Percentiles rank a stretch among this genome's conserved stretches.
phyloP scores from a whole-genome alignment of 2,888 invertebrate species.

The Eilema sororculum region DNA sequence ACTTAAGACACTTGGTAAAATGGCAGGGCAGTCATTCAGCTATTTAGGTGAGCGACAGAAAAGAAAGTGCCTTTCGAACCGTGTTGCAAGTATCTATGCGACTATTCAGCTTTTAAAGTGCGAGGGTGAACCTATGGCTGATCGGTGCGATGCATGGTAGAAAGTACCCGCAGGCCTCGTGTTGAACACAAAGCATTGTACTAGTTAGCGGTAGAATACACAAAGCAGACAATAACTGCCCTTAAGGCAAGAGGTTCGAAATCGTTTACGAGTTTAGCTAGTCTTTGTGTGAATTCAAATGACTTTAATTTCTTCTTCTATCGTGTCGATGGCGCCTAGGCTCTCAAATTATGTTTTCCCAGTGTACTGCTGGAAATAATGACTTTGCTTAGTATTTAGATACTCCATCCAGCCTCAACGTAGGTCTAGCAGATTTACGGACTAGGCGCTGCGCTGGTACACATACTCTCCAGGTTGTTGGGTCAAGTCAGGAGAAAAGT shows the following conservation, averaged over 20 bases:
- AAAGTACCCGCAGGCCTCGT: neutral
- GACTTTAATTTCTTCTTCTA: no score
- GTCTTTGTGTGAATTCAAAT: no score
- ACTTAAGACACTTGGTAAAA: no score
- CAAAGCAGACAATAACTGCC: neutral
- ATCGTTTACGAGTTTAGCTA: neutral
- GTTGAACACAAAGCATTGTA: neutral
- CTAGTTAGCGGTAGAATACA: neutral
- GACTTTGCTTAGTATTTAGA: no score
- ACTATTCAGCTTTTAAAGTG: neutral
- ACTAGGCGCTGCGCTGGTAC: neutral
- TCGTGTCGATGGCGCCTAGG: no score
- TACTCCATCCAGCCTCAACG: no score
- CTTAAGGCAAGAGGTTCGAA: neutral
- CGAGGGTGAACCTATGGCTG: slow-evolving; percentile 1
- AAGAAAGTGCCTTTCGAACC: slow-evolving; percentile 4
- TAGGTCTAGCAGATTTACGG: neutral
- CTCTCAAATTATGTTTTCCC: no score
- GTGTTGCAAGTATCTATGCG: neutral
- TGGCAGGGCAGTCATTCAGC: neutral
- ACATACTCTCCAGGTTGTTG: neutral
- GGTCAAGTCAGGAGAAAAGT: neutral
- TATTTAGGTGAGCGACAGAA: neutral
- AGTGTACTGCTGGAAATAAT: neutral
- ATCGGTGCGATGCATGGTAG: neutral